Conservation (phyloP, 2,113 vertebrate species). For the Ictalurus furcatus region DNA sequence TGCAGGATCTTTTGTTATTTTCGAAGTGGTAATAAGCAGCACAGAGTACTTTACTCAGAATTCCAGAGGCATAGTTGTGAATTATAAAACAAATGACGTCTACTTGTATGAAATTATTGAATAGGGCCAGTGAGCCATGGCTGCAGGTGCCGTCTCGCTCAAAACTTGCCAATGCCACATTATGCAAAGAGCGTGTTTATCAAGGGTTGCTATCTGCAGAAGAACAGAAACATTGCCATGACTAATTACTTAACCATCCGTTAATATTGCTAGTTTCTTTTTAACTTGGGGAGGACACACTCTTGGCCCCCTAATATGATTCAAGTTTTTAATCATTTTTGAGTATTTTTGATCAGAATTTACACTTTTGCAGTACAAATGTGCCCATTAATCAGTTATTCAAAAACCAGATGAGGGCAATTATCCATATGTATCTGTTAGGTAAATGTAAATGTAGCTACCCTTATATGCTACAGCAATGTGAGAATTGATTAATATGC, state of each 20-base stretch:
- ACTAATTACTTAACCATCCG: conserved; percentile 1
- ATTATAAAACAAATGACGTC: not conserved
- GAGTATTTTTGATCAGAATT: not conserved
- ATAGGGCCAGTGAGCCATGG: not conserved
- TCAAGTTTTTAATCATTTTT: not conserved
- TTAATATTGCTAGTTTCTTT: not conserved
- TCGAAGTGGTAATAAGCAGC: not conserved
- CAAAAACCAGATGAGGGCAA: not conserved
- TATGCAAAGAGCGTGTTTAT: not conserved
- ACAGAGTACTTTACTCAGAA: not conserved
- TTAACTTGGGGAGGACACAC: not conserved
- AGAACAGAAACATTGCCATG: not conserved
- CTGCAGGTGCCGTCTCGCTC: not conserved
- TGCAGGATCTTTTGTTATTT: not conserved
- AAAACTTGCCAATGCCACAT: not conserved
- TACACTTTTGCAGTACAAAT: not conserved
- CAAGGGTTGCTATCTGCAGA: not conserved
- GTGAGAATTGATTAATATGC: not conserved
- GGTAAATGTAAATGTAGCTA: not conserved
- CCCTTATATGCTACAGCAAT: not conserved
- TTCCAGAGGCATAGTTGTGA: not conserved
- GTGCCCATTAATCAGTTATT: not conserved
- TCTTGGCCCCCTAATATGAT: not conserved
- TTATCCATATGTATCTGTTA: not conserved
- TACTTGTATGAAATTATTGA: not conserved